phyloP scores from a whole-genome alignment of 2,113 vertebrate genomes.

The Motacilla tschutschensis region DNA sequence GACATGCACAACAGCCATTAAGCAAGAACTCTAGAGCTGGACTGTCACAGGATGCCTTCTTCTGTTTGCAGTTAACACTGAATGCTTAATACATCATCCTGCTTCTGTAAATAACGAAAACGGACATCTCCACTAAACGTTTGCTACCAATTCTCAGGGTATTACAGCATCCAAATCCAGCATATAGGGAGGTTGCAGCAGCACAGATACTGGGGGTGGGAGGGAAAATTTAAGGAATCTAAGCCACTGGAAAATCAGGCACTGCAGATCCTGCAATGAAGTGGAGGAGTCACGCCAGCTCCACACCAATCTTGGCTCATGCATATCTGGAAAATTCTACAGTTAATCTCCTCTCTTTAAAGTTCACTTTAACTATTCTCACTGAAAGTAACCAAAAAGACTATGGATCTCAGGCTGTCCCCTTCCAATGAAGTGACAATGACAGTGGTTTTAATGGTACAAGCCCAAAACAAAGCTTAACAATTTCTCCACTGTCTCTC shows the following conservation, averaged over 20 bases:
- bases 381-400: background rate
- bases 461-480: background rate
- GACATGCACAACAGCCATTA: background rate
- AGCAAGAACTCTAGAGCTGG: background rate
- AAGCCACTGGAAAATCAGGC: background rate
- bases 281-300: background rate
- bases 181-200: background rate
- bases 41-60: background rate
- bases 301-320: background rate
- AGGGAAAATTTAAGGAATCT: background rate
- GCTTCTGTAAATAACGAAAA: background rate
- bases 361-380: background rate
- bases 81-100: background rate
- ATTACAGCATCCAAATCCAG: background rate
- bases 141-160: background rate
- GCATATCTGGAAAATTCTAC: background rate
- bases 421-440: background rate
- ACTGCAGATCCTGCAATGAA: background rate
- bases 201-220: background rate
- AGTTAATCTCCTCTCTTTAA: background rate
- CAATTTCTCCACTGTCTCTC: background rate
- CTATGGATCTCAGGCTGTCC: background rate
- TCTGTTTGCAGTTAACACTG: background rate
- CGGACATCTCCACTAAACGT: background rate
- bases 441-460: background rate